These are phyloP conservation scores for Natator depressus DNA, from an alignment of 2,113 vertebrate species.

Conservation along the genomic window DNA sequence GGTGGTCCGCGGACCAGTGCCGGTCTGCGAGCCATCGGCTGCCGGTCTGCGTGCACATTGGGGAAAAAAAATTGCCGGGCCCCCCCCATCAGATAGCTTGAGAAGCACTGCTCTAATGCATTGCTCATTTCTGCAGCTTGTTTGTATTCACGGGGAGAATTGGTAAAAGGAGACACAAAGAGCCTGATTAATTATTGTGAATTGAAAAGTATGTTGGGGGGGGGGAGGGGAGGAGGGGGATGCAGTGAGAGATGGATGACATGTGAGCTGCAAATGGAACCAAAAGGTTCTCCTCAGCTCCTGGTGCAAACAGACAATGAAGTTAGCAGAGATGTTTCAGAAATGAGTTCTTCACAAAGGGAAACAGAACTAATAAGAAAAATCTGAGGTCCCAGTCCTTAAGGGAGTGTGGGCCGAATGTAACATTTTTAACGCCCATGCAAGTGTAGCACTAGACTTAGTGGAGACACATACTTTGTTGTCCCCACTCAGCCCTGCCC, in stretches of 20 bases:
- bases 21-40: too few species aligned
- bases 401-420: not conserved
- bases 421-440: not conserved
- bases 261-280: not conserved
- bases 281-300: conserved; percentile 13
- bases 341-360: not conserved
- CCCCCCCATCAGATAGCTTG: too few species aligned
- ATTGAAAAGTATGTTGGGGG: not conserved
- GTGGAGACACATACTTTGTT: not conserved
- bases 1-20: too few species aligned
- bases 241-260: not conserved
- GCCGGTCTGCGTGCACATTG: too few species aligned
- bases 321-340: not conserved
- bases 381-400: not conserved
- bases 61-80: too few species aligned
- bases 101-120: not conserved
- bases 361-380: not conserved
- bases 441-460: not conserved
- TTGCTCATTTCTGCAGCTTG: conserved; percentile 23
- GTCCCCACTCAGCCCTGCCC: not conserved
- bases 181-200: conserved; percentile 38
- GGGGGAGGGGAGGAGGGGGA: not conserved
- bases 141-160: not conserved
- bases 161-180: conserved; percentile 23
- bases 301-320: not conserved